Evolutionary conservation across 2,888 invertebrate genomes (phyloP).

Genomic region (Proisotoma minuta): DNA sequence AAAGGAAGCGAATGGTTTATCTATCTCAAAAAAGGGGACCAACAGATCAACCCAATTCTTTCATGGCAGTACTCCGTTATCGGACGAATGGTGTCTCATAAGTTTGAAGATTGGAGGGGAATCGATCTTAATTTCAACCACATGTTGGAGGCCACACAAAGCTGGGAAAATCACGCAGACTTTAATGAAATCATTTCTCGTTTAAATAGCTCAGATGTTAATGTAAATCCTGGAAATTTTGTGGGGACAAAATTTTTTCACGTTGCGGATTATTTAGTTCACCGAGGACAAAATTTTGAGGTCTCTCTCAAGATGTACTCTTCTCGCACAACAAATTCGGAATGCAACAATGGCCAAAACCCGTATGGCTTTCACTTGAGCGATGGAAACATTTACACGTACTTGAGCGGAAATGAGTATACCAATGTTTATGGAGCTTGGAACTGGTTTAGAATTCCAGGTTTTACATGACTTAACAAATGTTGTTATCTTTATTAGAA

Average conservation of each 20-base stretch:
- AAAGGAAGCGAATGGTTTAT: slow-evolving; percentile 23
- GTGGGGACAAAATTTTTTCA: slow-evolving; percentile 18
- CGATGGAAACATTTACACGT: slow-evolving; percentile 17
- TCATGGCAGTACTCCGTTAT: slow-evolving; percentile 17
- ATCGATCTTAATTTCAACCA: slow-evolving; percentile 6
- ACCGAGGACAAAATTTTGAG: slow-evolving; percentile 10
- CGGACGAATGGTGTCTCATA: slow-evolving; percentile 18
- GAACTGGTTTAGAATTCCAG: slow-evolving; percentile 23
- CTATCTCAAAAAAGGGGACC: slow-evolving; percentile 13
- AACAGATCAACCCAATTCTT: background rate
- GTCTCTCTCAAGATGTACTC: slow-evolving; percentile 22
- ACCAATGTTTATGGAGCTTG: slow-evolving; percentile 20
- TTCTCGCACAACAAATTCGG: slow-evolving; percentile 16
- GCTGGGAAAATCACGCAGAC: background rate
- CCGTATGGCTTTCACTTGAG: slow-evolving; percentile 20
- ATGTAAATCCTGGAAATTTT: slow-evolving; percentile 11
- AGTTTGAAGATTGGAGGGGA: slow-evolving; percentile 15
- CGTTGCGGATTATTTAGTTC: slow-evolving; percentile 11
- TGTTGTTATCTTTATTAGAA: too few relatives aligned
- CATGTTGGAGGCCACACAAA: slow-evolving; percentile 1
- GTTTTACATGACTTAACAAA: slow-evolving; percentile 5
- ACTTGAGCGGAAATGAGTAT: slow-evolving; percentile 16
- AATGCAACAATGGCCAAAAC: slow-evolving; percentile 21
- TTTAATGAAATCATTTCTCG: slow-evolving; percentile 11
- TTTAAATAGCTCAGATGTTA: background rate